Conservation (phyloP, 2,797 vertebrate genomes). For the Sus cebifrons region DNA sequence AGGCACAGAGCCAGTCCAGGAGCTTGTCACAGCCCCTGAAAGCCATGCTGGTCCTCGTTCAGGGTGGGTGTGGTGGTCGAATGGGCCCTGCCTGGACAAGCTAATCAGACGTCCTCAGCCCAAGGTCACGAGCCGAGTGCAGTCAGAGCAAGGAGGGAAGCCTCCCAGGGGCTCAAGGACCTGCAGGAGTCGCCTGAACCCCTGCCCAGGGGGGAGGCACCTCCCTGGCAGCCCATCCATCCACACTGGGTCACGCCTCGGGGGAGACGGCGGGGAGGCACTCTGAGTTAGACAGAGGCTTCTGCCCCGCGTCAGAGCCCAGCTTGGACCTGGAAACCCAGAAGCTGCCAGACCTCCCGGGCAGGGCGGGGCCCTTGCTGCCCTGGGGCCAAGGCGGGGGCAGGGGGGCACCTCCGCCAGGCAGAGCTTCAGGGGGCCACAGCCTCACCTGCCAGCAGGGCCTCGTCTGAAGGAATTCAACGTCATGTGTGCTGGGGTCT, state of each 20-base stretch:
- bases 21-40: not conserved
- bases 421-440: no score
- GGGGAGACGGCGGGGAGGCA: not conserved
- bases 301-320: fast-evolving
- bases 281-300: not conserved
- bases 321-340: no score
- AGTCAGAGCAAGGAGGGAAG: not conserved
- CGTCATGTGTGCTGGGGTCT: not conserved
- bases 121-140: not conserved
- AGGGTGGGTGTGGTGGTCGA: fast-evolving
- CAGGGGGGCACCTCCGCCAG: not conserved
- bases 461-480: no score
- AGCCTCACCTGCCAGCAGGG: not conserved
- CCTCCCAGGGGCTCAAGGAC: not conserved
- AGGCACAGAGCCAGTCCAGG: not conserved
- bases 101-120: not conserved
- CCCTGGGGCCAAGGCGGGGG: not conserved
- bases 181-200: not conserved
- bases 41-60: not conserved
- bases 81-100: not conserved
- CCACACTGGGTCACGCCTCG: not conserved
- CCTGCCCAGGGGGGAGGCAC: fast-evolving
- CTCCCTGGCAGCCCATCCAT: not conserved
- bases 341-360: not conserved
- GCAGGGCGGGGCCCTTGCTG: fast-evolving